A percentile compares a stretch with the other conserved stretches of the same genome.
Conservation (phyloP, 2,888 invertebrate genomes). For the Aporophyla nigra region DNA sequence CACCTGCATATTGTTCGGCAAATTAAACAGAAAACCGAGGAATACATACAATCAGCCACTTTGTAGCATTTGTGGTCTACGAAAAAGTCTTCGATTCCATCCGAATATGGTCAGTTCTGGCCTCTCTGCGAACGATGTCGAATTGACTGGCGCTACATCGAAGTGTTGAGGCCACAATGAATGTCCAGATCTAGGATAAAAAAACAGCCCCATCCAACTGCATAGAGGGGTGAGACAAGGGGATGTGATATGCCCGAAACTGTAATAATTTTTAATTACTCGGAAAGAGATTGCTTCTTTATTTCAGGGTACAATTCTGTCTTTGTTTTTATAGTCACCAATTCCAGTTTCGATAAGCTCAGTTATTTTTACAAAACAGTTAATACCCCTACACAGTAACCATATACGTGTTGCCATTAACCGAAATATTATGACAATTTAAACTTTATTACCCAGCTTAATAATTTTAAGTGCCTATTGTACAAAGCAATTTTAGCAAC, state of each 20-base stretch:
- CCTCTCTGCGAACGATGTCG: not conserved
- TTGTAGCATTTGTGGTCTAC: no score
- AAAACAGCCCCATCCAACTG: no score
- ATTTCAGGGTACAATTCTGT: not conserved
- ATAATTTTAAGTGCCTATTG: constrained; percentile 46
- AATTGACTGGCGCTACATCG: no score
- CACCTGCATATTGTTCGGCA: no score
- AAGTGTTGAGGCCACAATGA: no score
- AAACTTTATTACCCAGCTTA: constrained; percentile 39
- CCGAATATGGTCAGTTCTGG: no score
- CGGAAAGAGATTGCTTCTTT: not conserved
- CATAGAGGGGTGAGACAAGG: no score
- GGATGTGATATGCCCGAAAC: no score
- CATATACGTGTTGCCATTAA: constrained; percentile 27
- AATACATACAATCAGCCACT: no score
- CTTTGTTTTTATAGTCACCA: not conserved
- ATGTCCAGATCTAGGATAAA: no score
- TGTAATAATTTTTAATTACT: not conserved
- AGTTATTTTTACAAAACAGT: not conserved
- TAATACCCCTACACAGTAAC: not conserved
- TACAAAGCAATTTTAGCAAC: constrained; percentile 34
- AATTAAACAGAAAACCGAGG: no score
- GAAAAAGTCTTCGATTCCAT: no score
- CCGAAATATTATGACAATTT: constrained; percentile 42
- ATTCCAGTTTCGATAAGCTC: not conserved